Percentiles rank a stretch among this genome's conserved stretches.
These are phyloP conservation scores for Epinotia nisella DNA, from an alignment of 2,888 invertebrate genomes.

Conservation along the genomic window DNA sequence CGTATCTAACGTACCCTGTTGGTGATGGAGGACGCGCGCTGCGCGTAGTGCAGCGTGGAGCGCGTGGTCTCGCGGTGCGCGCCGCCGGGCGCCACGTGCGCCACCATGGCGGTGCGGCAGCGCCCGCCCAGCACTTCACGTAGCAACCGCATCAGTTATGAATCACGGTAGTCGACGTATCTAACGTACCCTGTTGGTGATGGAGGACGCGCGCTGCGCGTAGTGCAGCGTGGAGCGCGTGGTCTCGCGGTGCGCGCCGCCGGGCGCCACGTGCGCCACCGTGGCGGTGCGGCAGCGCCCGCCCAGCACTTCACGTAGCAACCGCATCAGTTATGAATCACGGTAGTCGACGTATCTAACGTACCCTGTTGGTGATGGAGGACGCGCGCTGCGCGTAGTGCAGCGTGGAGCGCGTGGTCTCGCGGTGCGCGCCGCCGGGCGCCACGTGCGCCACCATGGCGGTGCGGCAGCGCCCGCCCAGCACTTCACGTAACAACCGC, in stretches of 20 bases:
- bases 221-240: conserved; percentile 97
- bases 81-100: too few species aligned
- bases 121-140: too few species aligned
- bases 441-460: conserved; percentile 99
- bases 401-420: conserved; percentile 96
- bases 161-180: too few species aligned
- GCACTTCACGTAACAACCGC: conserved; percentile 92
- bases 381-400: conserved; percentile 97
- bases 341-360: conserved; percentile 87
- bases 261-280: conserved; percentile 97
- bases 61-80: too few species aligned
- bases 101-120: too few species aligned
- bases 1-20: too few species aligned
- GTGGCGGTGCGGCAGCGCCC: conserved; percentile 98
- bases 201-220: conserved; percentile 96
- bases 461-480: conserved; percentile 96
- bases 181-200: conserved; percentile 92
- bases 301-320: conserved; percentile 93
- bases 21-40: too few species aligned
- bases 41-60: too few species aligned
- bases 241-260: conserved; percentile 92
- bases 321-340: conserved; percentile 88
- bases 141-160: too few species aligned
- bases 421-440: conserved; percentile 91
- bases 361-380: conserved; percentile 95